Base-by-base conservation (phyloP, 2,113 vertebrate genomes). In the Chlorocebus sabaeus region DNA sequence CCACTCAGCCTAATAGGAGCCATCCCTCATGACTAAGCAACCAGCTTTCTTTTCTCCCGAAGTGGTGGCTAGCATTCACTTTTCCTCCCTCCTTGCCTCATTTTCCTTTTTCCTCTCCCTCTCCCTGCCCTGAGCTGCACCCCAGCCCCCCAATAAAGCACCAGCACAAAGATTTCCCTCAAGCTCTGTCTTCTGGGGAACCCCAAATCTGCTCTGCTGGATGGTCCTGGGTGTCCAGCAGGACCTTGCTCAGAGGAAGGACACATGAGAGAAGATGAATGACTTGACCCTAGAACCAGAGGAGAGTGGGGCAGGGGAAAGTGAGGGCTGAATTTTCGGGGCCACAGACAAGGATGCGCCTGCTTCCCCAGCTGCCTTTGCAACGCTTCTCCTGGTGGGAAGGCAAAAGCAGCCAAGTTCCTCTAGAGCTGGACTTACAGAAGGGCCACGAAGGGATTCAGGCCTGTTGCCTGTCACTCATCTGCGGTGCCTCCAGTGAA, bases 111-210 rank as follows among this genome's bases (percentile, higher is more conserved):
- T 12, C 50, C 67, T 52, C 16, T 52, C 40, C 4, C 52, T 81
- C 61, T 85, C 70, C 27, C 75, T 30, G 3, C 25, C 82, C 70
- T 30, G 23, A 61, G 43, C 43, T 38, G 50, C 6, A 57, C 67
- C 59, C 40, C 40, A 70, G 50, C 12, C 22, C 12, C 27, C 27
- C 13, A 50, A 10, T 12, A 59, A 68, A 97, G 82, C 82, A 67
- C 38, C 14, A 78, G 75, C 43, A 61, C 10, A 6, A 73, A 55
- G 22, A 45, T 52, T 78, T 35, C 50, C 76, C 70, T 82, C 57
- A 45, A 72, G 48, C 45, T 81, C 80, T 59, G 50, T 93, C 79
- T 96, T 87, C 96, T 50, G 45, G 57, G 43, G 50, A 87, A 86
- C 50, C 20, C 6, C 18, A 73, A 73, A 57, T 72, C 68, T 57